Base-by-base conservation (phyloP, 2,888 invertebrate species). In the Cheilosia vulpina region DNA sequence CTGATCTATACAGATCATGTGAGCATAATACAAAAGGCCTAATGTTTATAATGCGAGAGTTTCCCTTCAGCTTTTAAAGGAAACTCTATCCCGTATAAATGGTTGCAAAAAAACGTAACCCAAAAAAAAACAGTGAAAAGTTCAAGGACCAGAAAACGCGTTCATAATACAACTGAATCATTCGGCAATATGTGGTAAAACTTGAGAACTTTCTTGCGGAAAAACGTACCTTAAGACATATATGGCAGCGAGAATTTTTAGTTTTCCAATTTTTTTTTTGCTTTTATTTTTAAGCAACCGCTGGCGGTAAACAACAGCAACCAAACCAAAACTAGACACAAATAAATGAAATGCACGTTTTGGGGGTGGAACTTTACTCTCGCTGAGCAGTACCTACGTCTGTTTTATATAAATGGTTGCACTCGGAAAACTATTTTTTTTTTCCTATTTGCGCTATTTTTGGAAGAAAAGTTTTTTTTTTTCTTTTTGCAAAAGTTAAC, bases 401-500 rank as follows among this genome's bases (percentile, higher is more conserved):
- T 80, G 57, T 73, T 73, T 57, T 52, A 62, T 60, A 45, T 58
- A 80, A 80, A 68, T 58, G 73, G 27, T 60, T 62, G 58, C 57
- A 68, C 53, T 66, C 45, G 45, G 55, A 41, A 65, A 34, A 62
- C 21, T 63, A 72, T 13, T n/a, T 53, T 34, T 34, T 50, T 55
- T 45, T 27, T 19, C 19, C 58, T 57, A 31, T 58, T 34, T 58
- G 17, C 52, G 65, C 63, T 73, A 66, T 80, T 73, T 66, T 75
- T 27, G 47, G 34, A 68, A 55, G 19, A 68, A 75, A 60, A 60
- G 60, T 38, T 75, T 68, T 73, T 80, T 62, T 66, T 65, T 75
- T 62, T 66, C 57, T 75, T 58, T 13, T 31, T 53, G 66, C 72
- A 80, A 75, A 60, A 80, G 80, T 80, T 73, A 80, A 47, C 75